phyloP scores from a whole-genome alignment of 2,888 invertebrate species.

The Bombyx huttoni region DNA sequence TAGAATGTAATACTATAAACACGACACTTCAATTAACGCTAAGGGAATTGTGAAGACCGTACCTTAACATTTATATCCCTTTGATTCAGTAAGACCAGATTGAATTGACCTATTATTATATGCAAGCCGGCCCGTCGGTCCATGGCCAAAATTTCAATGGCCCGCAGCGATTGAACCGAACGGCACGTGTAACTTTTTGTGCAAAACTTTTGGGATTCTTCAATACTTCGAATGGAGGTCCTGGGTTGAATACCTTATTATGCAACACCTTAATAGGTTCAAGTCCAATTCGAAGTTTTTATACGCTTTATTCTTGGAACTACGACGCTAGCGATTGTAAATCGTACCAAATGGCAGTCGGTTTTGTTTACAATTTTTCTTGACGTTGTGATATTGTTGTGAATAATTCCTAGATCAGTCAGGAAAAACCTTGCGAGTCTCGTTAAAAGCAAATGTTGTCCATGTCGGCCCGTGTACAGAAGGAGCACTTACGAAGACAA shows the following conservation, averaged over 20 bases:
- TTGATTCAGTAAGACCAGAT: conserved; percentile 31
- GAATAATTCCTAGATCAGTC: not conserved
- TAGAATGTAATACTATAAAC: conserved; percentile 1
- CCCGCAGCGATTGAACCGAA: conserved; percentile 50
- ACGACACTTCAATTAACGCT: conserved; percentile 5
- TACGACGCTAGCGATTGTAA: not conserved
- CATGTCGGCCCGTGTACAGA: not conserved
- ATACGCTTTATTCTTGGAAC: conserved; percentile 8
- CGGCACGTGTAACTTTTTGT: conserved; percentile 71
- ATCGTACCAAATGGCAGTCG: not conserved
- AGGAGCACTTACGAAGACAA: conserved; percentile 40
- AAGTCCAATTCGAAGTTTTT: conserved; percentile 24
- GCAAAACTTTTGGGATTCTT: conserved; percentile 59
- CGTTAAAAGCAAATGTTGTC: not conserved
- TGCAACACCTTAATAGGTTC: conserved; percentile 50
- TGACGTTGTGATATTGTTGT: too few relatives aligned
- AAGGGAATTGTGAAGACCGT: conserved; percentile 4
- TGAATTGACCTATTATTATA: conserved; percentile 57
- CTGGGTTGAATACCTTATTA: conserved; percentile 60
- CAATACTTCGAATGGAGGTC: conserved; percentile 41
- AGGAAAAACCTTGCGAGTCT: conserved; percentile 12
- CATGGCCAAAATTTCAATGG: conserved; percentile 65
- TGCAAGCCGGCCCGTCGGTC: conserved; percentile 42
- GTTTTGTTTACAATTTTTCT: not conserved
- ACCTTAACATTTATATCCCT: conserved; percentile 20